A percentile compares a stretch with the other conserved stretches of the same genome.
Conservation (phyloP, 2,888 invertebrate genomes). For the Drosophila stalkeri region DNA sequence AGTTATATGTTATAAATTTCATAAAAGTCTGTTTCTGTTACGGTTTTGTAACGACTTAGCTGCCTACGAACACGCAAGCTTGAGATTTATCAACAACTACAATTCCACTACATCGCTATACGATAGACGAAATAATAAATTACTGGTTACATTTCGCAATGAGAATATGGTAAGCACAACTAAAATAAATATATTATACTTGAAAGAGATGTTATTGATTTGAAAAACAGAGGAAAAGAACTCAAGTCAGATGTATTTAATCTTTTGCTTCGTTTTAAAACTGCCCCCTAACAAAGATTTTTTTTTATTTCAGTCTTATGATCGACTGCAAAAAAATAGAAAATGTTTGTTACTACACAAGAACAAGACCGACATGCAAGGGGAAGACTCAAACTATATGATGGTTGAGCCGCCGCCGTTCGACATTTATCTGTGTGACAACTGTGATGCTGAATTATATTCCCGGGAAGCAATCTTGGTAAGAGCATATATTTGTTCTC, state of each 20-base stretch:
- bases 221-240: too few species aligned
- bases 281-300: neutral
- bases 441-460: constrained; percentile 91
- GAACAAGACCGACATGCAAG: constrained; percentile 78
- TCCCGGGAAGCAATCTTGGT: constrained; percentile 87
- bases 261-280: neutral
- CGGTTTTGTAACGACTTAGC: constrained; percentile 90
- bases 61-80: constrained; percentile 87
- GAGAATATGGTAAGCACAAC: constrained; percentile 88
- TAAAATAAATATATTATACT: neutral
- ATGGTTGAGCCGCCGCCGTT: constrained; percentile 87
- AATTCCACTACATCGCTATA: constrained; percentile 91
- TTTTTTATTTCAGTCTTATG: constrained; percentile 81
- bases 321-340: constrained; percentile 84
- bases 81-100: constrained; percentile 90
- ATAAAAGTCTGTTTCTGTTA: constrained; percentile 89
- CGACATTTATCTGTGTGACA: constrained; percentile 91
- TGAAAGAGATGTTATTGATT: neutral
- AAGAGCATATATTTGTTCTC: constrained; percentile 45
- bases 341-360: constrained; percentile 86
- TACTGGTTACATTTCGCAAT: constrained; percentile 91
- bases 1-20: constrained; percentile 89
- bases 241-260: too few species aligned
- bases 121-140: constrained; percentile 88
- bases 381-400: constrained; percentile 85